Base-by-base conservation (phyloP, 2,797 vertebrate species). In the Chaenodraco wilsoni region DNA sequence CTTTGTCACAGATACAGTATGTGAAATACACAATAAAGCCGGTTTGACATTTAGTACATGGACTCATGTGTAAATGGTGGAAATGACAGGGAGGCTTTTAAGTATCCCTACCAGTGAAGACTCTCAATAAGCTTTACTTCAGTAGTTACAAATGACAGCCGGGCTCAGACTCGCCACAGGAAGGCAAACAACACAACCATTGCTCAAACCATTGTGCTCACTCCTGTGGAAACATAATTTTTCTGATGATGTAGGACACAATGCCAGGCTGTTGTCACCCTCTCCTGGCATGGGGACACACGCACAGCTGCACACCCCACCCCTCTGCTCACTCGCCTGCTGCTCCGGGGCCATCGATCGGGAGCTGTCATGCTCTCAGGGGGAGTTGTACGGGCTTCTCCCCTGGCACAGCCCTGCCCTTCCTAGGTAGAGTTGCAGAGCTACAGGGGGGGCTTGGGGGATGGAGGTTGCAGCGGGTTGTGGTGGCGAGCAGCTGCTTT, bases 251-350 rank as follows among this genome's bases (percentile, higher is more conserved):
- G 85, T 85, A 85, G 85, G 84, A 88, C 88, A 86, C 82, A 77
- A 71, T 80, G 81, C 83, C 87, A 85, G 83, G 72, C 74, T 84
- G 85, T 83, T 91, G 90, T 93, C 88, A 92, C 90, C 88, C 88
- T 92, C 90, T 91, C 85, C 89, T 92, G 91, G 91, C 88, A 91
- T 78, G 67, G 87, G 58, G 72, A 87, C 82, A 89, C 85, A 90
- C 40, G 51, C 89, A 85, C 89, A 93, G 79, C 76, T 89, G 81
- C 82, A 60, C 82, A 77, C 74, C 82, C 81, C 84, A 52, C 87
- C 86, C 81, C 72, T 78, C 68, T 9, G 57, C 83, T 79, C 76
- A 69, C 80, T 78, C 59, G 54, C 88, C 83, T 85, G 72, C 82
- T 83, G 84, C 80, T 88, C 79, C 5, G 12, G 65, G 76, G 74